Evolutionary conservation across 2,113 vertebrate genomes (phyloP), one percentile per base, ranked within the genome.

Genomic region (Micromys minutus): DNA sequence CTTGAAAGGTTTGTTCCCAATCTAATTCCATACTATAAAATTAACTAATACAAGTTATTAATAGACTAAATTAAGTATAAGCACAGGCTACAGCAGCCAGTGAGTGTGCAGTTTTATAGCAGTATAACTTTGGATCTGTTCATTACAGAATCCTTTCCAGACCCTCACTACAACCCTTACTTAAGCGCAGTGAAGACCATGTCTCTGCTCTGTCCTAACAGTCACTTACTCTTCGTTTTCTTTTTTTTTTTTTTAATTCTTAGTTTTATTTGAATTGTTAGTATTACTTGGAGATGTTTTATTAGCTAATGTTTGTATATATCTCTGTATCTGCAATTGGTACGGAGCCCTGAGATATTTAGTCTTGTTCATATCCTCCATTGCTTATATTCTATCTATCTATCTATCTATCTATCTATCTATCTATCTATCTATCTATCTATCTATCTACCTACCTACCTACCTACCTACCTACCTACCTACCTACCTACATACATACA

Each of bases 261-360:
- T 61, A 31, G 67, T 75, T 89, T 96, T 84, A 74, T 52, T 47
- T 75, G 61, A 47, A 69, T 75, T 77, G 16, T 84, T 87, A 91
- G 26, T 89, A 55, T 96, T 63, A 63, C 17, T 24, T 29, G 7
- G 13, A n/a, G 12, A 83, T 61, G 0, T 42, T 34, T 89, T 88
- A 47, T 34, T 91, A 69, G 71, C 42, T 24, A n/a, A 76, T 15
- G 9, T 39, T 39, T 50, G 1, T 75, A 59, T 80, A 5, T 71
- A n/a, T n/a, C 4, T 93, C 3, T 87, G 39, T 55, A 31, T 80
- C 57, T 76, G 13, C 16, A 76, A 12, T 59, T 89, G 19, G 67
- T 87, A 13, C 13, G 1, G 52, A 45, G 22, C 47, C 8, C 36
- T 76, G 59, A 85, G 29, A 88, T 92, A 72, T 55, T 94, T 76